A percentile compares a stretch with the other conserved stretches of the same genome.
These are phyloP conservation scores for Drosophila eohydei DNA, from an alignment of 2,888 invertebrate species.

Conservation along the genomic window DNA sequence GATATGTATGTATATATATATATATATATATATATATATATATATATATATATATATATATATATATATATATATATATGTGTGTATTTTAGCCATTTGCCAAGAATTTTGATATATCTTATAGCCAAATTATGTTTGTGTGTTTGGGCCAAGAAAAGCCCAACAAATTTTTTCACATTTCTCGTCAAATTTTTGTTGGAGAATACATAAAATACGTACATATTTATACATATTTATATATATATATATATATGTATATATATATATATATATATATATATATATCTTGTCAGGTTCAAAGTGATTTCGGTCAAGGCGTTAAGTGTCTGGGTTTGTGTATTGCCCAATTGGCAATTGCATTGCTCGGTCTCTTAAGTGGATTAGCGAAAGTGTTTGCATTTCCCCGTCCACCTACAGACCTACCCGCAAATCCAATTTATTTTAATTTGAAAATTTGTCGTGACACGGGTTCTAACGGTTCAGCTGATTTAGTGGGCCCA, in stretches of 20 bases:
- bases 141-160: conserved; percentile 34
- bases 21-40: conserved; percentile 7
- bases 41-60: conserved; percentile 7
- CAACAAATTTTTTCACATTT: conserved; percentile 32
- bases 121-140: conserved; percentile 46
- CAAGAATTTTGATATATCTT: conserved; percentile 78
- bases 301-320: conserved; percentile 66
- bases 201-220: conserved; percentile 2
- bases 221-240: not conserved
- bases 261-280: not conserved
- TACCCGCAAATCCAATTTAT: conserved; percentile 69
- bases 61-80: not conserved
- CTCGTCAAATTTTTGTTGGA: conserved; percentile 10
- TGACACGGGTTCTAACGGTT: conserved; percentile 23
- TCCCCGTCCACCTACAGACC: not conserved
- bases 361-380: conserved; percentile 63
- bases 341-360: conserved; percentile 36
- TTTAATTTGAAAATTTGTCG: conserved; percentile 56
- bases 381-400: conserved; percentile 72
- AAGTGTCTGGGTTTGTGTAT: conserved; percentile 33
- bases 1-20: conserved; percentile 13
- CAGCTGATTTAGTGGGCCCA: conserved; percentile 68
- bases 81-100: conserved; percentile 51
- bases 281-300: conserved; percentile 55
- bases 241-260: conserved; percentile 5